Base-by-base conservation (phyloP, 2,888 invertebrate species). In the Melikaiella ostensackeni region DNA sequence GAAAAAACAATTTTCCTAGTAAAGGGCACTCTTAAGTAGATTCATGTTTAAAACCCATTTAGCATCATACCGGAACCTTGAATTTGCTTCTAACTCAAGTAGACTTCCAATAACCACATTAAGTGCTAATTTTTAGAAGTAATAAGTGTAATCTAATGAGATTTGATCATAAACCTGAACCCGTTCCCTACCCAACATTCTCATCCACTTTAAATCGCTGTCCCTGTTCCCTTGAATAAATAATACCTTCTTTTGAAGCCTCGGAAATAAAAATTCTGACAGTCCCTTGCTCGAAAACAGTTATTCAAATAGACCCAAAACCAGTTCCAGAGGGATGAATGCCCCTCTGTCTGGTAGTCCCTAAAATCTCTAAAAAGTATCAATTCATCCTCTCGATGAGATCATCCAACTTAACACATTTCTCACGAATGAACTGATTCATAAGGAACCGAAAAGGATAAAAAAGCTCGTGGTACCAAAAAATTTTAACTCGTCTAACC, bases 391-490 rank as follows among this genome's bases (percentile, higher is more conserved):
- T 24, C 24, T 59, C 27, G 16, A 27, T 27, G 59, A 59, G 24
- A 16, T 59, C 59, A 27, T 27, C n/a, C 9, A 55, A 9, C 21
- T 55, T 55, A 21, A 50, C 27, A 59, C 16, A 59, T 59, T 59
- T 59, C 7, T 13, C 27, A 24, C 27, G 59, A 27, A 59, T 59
- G 13, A 13, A 13, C 7, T 27, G 16, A 27, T 24, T 59, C 59
- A 59, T 7, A 27, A 59, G 59, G 24, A 27, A 59, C 7, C 27
- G 27, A 27, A 7, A 27, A 64, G 11, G 27, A 21, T 13, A 42
- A 27, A 30, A n/a, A 55, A 55, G 50, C 70, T 50, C 50, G 70
- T 70, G 46, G 70, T 70, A 70, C n/a, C n/a, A 70, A 70, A 46
- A 0, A 27, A 13, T 24, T 21, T 24, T 42, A 16, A 63, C 33